Percentiles rank a stretch among this genome's conserved stretches.
Evolutionary conservation across 2,888 invertebrate genomes (phyloP).

Genomic region (Epinotia ramella): DNA sequence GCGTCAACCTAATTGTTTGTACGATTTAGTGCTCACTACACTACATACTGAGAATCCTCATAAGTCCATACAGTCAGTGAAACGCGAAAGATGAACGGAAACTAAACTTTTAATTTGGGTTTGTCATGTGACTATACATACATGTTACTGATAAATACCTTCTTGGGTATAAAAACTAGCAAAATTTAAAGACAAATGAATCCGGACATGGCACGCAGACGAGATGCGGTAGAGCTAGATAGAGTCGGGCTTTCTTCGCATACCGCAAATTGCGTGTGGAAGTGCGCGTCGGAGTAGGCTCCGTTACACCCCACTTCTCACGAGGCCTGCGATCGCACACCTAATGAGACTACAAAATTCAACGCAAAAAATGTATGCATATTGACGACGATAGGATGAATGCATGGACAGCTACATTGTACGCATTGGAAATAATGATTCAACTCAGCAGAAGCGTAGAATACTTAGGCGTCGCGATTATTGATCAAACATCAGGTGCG

Average conservation of each 20-base stretch:
- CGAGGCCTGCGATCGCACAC: slow-evolving; percentile 64
- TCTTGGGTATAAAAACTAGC: neutral
- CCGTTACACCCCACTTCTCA: slow-evolving; percentile 78
- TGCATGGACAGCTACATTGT: slow-evolving; percentile 19
- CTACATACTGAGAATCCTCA: neutral
- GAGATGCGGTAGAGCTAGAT: slow-evolving; percentile 47
- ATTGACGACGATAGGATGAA: slow-evolving; percentile 30
- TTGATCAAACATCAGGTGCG: slow-evolving; percentile 46
- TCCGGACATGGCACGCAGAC: slow-evolving; percentile 40
- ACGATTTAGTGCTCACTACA: neutral
- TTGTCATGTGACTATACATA: neutral
- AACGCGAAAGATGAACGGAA: neutral
- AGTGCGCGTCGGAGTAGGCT: slow-evolving; percentile 53
- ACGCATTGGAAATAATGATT: slow-evolving; percentile 8
- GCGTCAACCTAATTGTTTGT: neutral
- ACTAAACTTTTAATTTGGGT: neutral
- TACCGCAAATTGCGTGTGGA: slow-evolving; percentile 73
- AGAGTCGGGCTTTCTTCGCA: slow-evolving; percentile 70
- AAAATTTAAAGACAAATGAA: neutral
- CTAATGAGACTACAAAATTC: slow-evolving; percentile 56
- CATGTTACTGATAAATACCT: neutral
- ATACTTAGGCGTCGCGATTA: slow-evolving; percentile 30
- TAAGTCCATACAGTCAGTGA: neutral
- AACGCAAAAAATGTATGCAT: slow-evolving; percentile 43
- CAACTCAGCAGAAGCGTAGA: slow-evolving; percentile 15